Evolutionary conservation across 2,888 invertebrate genomes (phyloP), one percentile per base, ranked within the genome.

Genomic region (Pterostichus niger): DNA sequence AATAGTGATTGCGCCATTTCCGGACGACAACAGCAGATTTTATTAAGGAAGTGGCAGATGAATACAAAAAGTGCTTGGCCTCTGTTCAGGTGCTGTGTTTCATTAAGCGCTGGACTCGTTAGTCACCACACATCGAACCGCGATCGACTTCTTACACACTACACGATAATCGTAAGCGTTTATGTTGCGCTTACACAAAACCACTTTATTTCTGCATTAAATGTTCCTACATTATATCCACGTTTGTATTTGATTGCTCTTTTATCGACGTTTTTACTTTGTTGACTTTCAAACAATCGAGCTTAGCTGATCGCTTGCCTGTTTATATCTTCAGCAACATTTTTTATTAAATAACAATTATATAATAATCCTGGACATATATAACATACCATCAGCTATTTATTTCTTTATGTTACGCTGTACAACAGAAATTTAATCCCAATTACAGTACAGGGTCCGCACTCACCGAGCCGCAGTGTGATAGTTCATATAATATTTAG

Each of bases 1-100:
- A 87, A 88, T 87, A 86, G 87, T 87, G 88, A 88, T 87, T 87
- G 87, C 85, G 86, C 87, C 86, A 86, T 87, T 87, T 87, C 87
- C 87, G 87, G 86, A 85, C 86, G 86, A 88, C 87, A 88, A 87
- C 87, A 86, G 56, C 75, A 85, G 86, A 86, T 87, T 88, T 88
- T 87, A 87, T 87, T 87, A 87, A 87, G 87, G 87, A 86, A 87
- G 86, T 86, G 86, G 85, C 86, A 86, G 86, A 85, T 84, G 87
- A 87, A 88, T 86, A 87, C 87, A 86, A 86, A 87, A 85, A 11
- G 24, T 3, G 24, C 24, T 24, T 24, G 6, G 11, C 11, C 6
- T 13, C 52, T 52, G 85, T 85, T 73, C 24, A 76, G 13, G 24
- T 9, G 40, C 6, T 31, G 49, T 17, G 11, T 31, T 10, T 46